Evolutionary conservation across 2,113 vertebrate species (phyloP), one percentile per base, ranked within the genome.

Genomic region (Heterochromis multidens): DNA sequence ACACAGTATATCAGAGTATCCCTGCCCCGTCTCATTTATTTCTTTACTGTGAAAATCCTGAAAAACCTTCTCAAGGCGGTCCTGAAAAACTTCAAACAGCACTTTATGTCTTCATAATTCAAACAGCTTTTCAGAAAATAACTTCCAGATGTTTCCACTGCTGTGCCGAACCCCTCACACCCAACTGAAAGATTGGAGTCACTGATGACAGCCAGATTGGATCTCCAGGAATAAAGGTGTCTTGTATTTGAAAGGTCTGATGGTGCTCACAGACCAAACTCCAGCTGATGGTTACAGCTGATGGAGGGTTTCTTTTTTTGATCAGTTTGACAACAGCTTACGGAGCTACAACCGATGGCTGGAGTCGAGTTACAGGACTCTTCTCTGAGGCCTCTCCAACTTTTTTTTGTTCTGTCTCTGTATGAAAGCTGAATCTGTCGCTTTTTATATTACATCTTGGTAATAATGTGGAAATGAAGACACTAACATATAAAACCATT

Each of bases 201-300:
- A 31, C 17, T 3, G 6, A 13, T 49, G 46, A 6, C 19, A 52
- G 1, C 25, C 49, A 17, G 25, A 52, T 11, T 6, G 1, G 25
- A 4, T 21, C 17, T 12, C 67, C 49, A 46, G 43, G 43, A 74
- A 0, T 7, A 17, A 49, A 0, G 43, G 0, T 0, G 31, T n/a
- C 12, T 2, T 61, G 31, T 19, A 16, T 61, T 19, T 63, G 61
- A 37, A 35, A 63, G 19, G 17, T 9, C 46, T 52, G 46, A 52
- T 19, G 52, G 52, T 5, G 43, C 67, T 72, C 5, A 17, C 14
- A 17, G 46, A 46, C 43, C 13, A 5, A 14, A 46, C 12, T 46
- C 43, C 40, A 31, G 31, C 31, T 31, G 31, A 31, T 31, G 31
- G 62, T 43, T 43, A 43, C 63, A 2, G 43, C 25, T 49, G 43